Base-by-base conservation (phyloP, 2,888 invertebrate genomes). In the Malachius bipustulatus region DNA sequence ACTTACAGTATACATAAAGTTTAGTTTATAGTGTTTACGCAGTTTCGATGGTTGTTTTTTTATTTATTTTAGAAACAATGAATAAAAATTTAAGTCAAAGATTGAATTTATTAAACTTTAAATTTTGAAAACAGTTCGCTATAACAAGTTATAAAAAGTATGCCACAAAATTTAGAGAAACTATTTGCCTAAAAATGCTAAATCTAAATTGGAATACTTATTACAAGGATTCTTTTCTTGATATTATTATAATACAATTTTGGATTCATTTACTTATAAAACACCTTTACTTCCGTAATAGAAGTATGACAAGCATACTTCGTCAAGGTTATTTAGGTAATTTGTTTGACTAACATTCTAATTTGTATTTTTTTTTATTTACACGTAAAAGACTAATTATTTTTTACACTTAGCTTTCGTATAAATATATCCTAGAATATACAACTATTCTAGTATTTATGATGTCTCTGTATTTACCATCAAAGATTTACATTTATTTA, bases 161-260 rank as follows among this genome's bases (percentile, higher is more conserved):
- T 19, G 24, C n/a, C n/a, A n/a, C n/a, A 19, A 19, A n/a, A 19
- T 19, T 19, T 19, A n/a, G 24, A 19, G n/a, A 19, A 19, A 19
- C 6, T 19, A 8, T 19, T 19, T 19, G n/a, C 24, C 24, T 19
- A 19, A 8, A 19, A 19, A 19, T 19, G 6, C 24, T 19, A 19
- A 6, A 19, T n/a, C 24, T 19, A 19, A 19, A 19, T 19, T 19
- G 6, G n/a, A 19, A 8, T 19, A 19, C 24, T 6, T 8, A 19
- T 6, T 19, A 8, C 24, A 19, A n/a, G n/a, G n/a, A n/a, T n/a
- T n/a, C n/a, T n/a, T n/a, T n/a, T n/a, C n/a, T n/a, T n/a, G n/a
- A n/a, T n/a, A n/a, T n/a, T n/a, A n/a, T n/a, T n/a, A n/a, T n/a
- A n/a, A n/a, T n/a, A n/a, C n/a, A n/a, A n/a, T n/a, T n/a, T n/a